Percentiles rank a stretch among this genome's conserved stretches.
phyloP scores from a whole-genome alignment of 2,797 vertebrate genomes.

The Otus scops region DNA sequence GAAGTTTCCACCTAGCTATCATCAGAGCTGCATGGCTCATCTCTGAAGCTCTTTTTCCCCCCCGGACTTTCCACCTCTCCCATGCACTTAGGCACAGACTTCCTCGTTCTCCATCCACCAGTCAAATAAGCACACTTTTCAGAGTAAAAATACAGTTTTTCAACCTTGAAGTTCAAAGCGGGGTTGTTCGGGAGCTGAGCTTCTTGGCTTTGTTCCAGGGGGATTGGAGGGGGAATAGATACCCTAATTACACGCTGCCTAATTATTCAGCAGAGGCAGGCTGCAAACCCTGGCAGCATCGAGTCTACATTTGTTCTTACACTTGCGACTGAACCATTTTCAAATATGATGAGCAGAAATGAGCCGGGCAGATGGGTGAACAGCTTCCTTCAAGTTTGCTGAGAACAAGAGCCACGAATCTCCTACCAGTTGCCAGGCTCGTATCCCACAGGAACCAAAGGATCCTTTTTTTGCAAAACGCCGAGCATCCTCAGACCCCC shows the following conservation, averaged over 20 bases:
- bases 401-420: background rate
- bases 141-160: background rate
- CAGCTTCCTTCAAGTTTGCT: background rate
- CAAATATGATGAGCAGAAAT: background rate
- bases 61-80: background rate
- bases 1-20: background rate
- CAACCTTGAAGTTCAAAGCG: background rate
- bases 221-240: background rate
- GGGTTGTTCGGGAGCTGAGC: background rate
- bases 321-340: background rate
- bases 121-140: background rate
- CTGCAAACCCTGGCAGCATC: background rate
- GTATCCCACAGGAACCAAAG: background rate
- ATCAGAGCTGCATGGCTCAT: background rate
- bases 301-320: background rate
- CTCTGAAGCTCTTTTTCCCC: background rate
- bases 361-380: background rate
- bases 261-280: background rate
- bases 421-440: background rate
- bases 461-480: background rate
- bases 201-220: background rate
- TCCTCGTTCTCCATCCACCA: rapidly evolving
- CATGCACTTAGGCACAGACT: background rate
- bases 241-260: background rate
- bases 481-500: rapidly evolving